phyloP scores from a whole-genome alignment of 2,888 invertebrate species.

The Cheilosia vernalis region DNA sequence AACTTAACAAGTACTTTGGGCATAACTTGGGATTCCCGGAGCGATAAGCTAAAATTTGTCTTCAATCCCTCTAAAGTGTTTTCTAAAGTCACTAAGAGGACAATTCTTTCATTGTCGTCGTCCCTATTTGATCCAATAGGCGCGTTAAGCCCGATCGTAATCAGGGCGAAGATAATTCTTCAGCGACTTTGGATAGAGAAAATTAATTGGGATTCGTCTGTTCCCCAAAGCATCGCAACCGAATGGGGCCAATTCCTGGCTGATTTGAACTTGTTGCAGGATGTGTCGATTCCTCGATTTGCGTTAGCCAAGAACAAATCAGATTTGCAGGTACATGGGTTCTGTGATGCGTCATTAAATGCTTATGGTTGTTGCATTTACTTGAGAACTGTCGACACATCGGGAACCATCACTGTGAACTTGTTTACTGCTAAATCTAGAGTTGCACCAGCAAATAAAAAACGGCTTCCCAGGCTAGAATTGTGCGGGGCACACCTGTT shows the following conservation, averaged over 20 bases:
- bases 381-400: not conserved
- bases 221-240: not conserved
- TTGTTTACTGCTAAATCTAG: not conserved
- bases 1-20: not conserved
- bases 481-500: too few species aligned
- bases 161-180: too few species aligned
- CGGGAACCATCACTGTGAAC: not conserved
- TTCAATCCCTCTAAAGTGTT: not conserved
- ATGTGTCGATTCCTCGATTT: conserved; percentile 6
- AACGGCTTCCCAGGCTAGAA: too few species aligned
- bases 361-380: conserved; percentile 3
- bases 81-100: too few species aligned
- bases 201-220: conserved; percentile 1
- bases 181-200: not conserved
- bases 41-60: not conserved
- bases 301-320: conserved; percentile 1
- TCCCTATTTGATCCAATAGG: not conserved
- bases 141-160: too few species aligned
- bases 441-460: not conserved
- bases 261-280: conserved; percentile 1
- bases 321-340: not conserved
- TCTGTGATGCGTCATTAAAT: conserved; percentile 21
- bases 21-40: not conserved
- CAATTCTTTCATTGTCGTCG: not conserved
- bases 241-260: not conserved